Evolutionary conservation across 2,113 vertebrate genomes (phyloP).

Genomic region (Amphiprion ocellaris): DNA sequence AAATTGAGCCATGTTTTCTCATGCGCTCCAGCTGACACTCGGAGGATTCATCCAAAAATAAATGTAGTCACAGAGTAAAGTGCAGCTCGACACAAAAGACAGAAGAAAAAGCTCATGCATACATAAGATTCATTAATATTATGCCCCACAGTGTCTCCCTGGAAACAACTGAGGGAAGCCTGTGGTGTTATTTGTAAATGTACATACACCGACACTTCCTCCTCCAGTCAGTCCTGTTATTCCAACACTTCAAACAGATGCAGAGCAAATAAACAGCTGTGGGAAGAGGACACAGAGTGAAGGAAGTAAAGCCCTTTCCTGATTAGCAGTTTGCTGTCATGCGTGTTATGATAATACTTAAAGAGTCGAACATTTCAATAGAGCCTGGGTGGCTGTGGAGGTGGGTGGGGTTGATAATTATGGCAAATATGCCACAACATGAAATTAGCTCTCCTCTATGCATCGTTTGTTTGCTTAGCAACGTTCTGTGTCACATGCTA

Average conservation of each 20-base stretch:
- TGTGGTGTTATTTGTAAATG: slow-evolving; percentile 22
- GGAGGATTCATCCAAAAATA: slow-evolving; percentile 56
- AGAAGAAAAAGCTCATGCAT: neutral
- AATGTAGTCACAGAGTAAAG: slow-evolving; percentile 26
- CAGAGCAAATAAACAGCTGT: slow-evolving; percentile 71
- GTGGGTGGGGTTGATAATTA: slow-evolving; percentile 62
- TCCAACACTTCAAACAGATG: slow-evolving; percentile 69
- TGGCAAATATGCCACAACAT: slow-evolving; percentile 63
- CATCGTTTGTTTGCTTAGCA: slow-evolving; percentile 66
- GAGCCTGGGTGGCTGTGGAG: slow-evolving; percentile 46
- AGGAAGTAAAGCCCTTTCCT: slow-evolving; percentile 71
- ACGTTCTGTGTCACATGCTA: slow-evolving; percentile 62
- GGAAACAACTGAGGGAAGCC: slow-evolving; percentile 31
- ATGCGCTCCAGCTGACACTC: slow-evolving; percentile 37
- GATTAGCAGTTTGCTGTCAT: slow-evolving; percentile 76
- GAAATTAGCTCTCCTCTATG: slow-evolving; percentile 60
- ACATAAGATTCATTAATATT: slow-evolving; percentile 29
- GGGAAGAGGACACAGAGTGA: slow-evolving; percentile 32
- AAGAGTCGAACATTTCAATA: slow-evolving; percentile 72
- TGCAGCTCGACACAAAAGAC: neutral
- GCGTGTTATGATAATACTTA: slow-evolving; percentile 67
- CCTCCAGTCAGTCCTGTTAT: slow-evolving; percentile 41
- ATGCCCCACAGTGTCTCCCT: neutral
- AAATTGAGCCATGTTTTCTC: slow-evolving; percentile 81
- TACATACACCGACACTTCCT: slow-evolving; percentile 57